These are phyloP conservation scores for Campoplex nolae DNA, from an alignment of 2,888 invertebrate genomes.

Conservation along the genomic window DNA sequence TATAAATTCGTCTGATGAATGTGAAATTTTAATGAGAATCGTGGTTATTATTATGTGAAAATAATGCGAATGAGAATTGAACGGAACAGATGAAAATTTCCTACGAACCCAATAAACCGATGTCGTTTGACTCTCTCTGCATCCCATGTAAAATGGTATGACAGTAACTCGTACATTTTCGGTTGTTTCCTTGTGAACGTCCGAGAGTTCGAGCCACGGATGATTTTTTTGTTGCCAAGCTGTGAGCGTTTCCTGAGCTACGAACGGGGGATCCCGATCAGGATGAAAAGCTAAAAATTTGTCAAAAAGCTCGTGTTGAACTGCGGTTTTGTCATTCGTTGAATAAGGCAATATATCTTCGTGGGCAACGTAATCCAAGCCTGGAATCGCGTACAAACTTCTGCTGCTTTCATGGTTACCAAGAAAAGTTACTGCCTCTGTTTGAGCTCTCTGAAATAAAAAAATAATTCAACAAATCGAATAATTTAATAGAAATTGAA, in stretches of 20 bases:
- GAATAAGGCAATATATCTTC: conserved; percentile 98
- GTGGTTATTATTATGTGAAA: too few species aligned
- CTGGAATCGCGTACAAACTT: conserved; percentile 98
- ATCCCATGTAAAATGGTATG: conserved; percentile 99
- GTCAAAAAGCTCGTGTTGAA: conserved; percentile 98
- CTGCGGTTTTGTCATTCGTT: conserved; percentile 93
- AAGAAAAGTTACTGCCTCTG: conserved; percentile 98
- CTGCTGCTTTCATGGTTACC: conserved; percentile 98
- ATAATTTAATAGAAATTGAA: not conserved
- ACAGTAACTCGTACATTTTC: conserved; percentile 98
- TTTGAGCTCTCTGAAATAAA: conserved; percentile 93
- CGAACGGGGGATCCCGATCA: conserved; percentile 94
- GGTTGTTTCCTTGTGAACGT: conserved; percentile 98
- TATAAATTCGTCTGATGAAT: too few species aligned
- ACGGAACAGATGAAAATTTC: not conserved
- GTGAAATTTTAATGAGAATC: too few species aligned
- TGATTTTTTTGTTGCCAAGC: conserved; percentile 99
- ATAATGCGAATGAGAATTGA: not conserved
- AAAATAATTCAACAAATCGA: conserved; percentile 23
- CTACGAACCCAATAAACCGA: conserved; percentile 95
- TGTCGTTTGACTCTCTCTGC: conserved; percentile 95
- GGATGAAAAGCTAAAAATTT: conserved; percentile 94
- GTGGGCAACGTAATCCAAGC: conserved; percentile 98
- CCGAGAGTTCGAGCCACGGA: conserved; percentile 97
- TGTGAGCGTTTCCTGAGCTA: conserved; percentile 94